These are phyloP conservation scores for Benitochromis conjunctus DNA, from an alignment of 2,113 vertebrate species.

Conservation along the genomic window DNA sequence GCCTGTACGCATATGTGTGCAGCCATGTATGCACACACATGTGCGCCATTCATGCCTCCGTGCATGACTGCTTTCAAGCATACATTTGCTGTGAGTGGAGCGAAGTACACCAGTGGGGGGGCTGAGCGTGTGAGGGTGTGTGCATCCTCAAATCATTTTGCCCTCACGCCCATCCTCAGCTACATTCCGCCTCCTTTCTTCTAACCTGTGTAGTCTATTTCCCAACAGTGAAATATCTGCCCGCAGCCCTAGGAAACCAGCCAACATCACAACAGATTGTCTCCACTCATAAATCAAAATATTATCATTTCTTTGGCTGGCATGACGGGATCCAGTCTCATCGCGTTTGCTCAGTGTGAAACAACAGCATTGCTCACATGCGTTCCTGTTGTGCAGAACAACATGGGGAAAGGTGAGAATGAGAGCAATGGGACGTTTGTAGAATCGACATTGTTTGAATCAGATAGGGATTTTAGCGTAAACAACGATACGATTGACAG, in stretches of 20 bases:
- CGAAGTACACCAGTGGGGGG: conserved; percentile 22
- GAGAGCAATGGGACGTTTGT: conserved; percentile 16
- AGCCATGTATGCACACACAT: conserved; percentile 47
- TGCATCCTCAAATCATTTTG: conserved; percentile 60
- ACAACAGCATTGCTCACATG: conserved; percentile 55
- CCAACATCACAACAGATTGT: conserved; percentile 53
- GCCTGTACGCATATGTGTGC: conserved; percentile 1
- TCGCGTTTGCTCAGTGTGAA: conserved; percentile 44
- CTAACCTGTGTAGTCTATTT: conserved; percentile 34
- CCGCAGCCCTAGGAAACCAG: conserved; percentile 43
- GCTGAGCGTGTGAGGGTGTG: conserved; percentile 48
- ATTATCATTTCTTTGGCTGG: conserved; percentile 32
- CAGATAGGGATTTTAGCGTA: neutral
- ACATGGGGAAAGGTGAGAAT: conserved; percentile 17
- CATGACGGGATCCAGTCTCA: conserved; percentile 4
- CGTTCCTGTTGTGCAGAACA: conserved; percentile 35
- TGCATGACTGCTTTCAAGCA: conserved; percentile 46
- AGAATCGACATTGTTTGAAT: conserved; percentile 1
- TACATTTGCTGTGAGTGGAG: conserved; percentile 30
- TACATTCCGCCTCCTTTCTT: conserved; percentile 33
- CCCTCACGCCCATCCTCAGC: conserved; percentile 59
- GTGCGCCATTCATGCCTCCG: conserved; percentile 24
- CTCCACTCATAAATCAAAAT: conserved; percentile 50
- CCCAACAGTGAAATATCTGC: conserved; percentile 37
- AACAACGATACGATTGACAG: neutral